Conservation (phyloP, 2,797 vertebrate genomes). For the Yasuhikotakia modesta region DNA sequence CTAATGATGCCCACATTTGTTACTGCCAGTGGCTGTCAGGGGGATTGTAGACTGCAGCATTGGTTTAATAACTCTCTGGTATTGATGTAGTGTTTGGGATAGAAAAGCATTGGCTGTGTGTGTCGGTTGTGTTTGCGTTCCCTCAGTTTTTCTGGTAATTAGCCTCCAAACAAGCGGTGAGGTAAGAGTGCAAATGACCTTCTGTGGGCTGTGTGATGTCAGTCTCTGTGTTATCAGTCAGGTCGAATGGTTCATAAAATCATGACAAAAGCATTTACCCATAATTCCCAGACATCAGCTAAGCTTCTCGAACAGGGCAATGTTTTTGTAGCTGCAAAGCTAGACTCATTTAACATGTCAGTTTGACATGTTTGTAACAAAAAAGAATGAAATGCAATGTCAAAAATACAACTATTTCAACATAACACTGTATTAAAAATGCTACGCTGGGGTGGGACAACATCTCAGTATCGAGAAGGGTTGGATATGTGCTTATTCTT, state of each 20-base stretch:
- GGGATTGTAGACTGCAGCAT: not conserved
- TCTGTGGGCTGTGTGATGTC: not conserved
- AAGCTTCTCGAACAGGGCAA: not conserved
- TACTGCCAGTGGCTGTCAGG: slow-evolving; percentile 9
- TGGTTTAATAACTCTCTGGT: not conserved
- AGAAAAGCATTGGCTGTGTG: not conserved
- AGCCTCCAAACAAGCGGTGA: not conserved
- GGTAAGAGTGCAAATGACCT: not conserved
- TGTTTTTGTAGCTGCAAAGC: slow-evolving; percentile 6
- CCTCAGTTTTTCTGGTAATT: slow-evolving; percentile 3
- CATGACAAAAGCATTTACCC: not conserved
- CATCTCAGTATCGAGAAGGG: too few relatives aligned
- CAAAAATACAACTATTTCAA: too few relatives aligned
- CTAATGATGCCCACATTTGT: not conserved
- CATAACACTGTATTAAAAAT: too few relatives aligned
- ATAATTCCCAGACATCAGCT: slow-evolving; percentile 1
- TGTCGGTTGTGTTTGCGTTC: not conserved
- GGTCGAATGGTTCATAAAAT: not conserved
- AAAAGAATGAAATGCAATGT: too few relatives aligned
- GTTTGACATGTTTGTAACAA: too few relatives aligned
- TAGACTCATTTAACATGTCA: not conserved
- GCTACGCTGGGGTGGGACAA: too few relatives aligned
- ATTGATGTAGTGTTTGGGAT: slow-evolving; percentile 7
- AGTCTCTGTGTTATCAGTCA: not conserved
- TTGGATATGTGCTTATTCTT: too few relatives aligned